Evolutionary conservation across 2,888 invertebrate species (phyloP), one percentile per base, ranked within the genome.

Genomic region (Parnassius apollo): DNA sequence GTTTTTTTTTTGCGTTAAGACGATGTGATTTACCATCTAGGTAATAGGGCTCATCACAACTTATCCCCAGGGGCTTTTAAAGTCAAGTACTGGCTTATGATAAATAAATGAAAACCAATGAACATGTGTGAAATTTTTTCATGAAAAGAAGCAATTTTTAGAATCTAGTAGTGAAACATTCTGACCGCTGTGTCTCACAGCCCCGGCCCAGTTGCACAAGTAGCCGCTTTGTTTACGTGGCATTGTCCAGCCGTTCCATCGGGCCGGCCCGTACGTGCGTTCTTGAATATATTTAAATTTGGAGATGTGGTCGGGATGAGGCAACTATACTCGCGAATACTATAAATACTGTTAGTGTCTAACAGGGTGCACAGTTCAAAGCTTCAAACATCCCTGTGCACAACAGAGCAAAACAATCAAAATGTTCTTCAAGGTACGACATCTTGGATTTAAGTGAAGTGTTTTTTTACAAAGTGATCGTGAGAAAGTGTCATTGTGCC

Each of bases 261-360:
- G 72, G 68, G 71, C 77, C 68, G 77, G 73, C 78, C 76, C 66
- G 87, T 90, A 91, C 91, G 91, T 91, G 91, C 88, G 91, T 91
- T 89, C 91, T 91, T 91, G 91, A 91, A 85, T 86, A 89, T 91
- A 91, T 91, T 91, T 83, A 91, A 91, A 91, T 91, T 90, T 89
- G 88, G 86, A 91, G 90, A 91, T 88, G 88, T 86, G 82, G 79
- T 83, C 83, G 82, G 91, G 88, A 88, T 91, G 89, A 86, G 72
- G 91, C 91, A 91, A 91, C 82, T 76, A 78, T 66, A 69, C 61
- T 74, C 75, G 74, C 71, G 68, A 75, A 78, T 70, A 81, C 81
- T 90, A 90, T 90, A 91, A 85, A 90, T 87, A 79, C 82, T 68
- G 84, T 77, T 80, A 80, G 83, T 71, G 66, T 67, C 81, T 69